These are phyloP conservation scores for Calephelis nemesis DNA, from an alignment of 1,140 invertebrate species.

Conservation along the genomic window DNA sequence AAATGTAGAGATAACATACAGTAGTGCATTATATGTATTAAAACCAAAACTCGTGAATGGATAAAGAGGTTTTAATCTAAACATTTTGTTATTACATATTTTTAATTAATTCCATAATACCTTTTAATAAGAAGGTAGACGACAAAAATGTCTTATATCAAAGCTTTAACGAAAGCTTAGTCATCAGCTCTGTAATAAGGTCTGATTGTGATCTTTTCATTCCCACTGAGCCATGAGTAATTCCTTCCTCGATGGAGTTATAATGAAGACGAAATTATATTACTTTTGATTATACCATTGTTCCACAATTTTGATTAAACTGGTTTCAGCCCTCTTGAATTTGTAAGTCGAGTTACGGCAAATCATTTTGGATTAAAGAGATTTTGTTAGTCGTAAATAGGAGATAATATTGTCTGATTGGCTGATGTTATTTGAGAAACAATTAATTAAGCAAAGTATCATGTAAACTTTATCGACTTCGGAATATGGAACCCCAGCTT, in stretches of 20 bases:
- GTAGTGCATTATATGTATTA: no score
- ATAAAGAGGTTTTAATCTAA: no score
- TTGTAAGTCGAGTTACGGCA: slow-evolving; percentile 3
- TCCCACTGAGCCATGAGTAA: slow-evolving; percentile 60
- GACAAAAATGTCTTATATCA: slow-evolving; percentile 17
- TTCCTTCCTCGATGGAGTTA: slow-evolving; percentile 52
- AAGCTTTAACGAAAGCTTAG: slow-evolving; percentile 41
- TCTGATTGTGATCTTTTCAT: slow-evolving; percentile 69
- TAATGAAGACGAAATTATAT: slow-evolving; percentile 68
- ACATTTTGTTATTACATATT: no score
- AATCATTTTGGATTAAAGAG: slow-evolving; percentile 17
- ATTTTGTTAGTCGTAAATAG: not conserved
- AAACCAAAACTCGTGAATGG: no score
- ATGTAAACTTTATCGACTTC: no score
- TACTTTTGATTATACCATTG: slow-evolving; percentile 69
- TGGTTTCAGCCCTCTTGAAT: slow-evolving; percentile 11
- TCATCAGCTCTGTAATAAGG: slow-evolving; percentile 53
- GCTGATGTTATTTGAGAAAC: not conserved
- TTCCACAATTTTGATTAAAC: slow-evolving; percentile 58
- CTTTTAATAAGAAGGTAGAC: slow-evolving; percentile 12
- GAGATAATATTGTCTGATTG: slow-evolving; percentile 11
- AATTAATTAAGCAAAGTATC: not conserved
- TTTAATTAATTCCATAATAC: not conserved
- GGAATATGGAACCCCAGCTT: no score
- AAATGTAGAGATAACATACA: no score